Conservation (phyloP, 2,113 vertebrate species). For the Talpa occidentalis region DNA sequence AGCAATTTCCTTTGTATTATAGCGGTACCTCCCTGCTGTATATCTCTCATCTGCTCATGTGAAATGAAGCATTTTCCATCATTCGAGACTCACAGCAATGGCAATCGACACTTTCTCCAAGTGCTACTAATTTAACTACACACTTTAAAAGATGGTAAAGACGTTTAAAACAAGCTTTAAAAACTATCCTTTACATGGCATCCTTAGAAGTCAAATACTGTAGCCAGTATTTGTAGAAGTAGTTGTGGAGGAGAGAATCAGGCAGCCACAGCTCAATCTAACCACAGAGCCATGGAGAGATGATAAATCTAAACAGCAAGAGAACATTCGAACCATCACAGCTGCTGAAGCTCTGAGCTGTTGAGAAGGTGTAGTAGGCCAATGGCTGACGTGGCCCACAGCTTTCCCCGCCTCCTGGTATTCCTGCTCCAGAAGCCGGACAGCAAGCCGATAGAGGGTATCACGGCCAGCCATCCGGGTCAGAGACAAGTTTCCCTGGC, state of each 20-base stretch:
- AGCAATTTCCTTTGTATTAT: background rate
- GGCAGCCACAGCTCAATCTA: background rate
- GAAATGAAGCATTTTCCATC: background rate
- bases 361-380: background rate
- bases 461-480: background rate
- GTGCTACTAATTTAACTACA: slow-evolving; percentile 2
- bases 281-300: background rate
- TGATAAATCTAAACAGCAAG: background rate
- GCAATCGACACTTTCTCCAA: background rate
- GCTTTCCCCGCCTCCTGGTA: background rate
- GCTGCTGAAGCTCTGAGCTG: background rate
- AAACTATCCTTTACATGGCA: slow-evolving; percentile 1
- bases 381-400: background rate
- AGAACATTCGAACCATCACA: background rate
- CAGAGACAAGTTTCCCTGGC: background rate
- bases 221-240: slow-evolving; percentile 1
- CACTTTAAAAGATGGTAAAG: background rate
- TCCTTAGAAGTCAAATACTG: slow-evolving; percentile 31
- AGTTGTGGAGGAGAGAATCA: background rate
- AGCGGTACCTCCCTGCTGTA: background rate
- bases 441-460: background rate
- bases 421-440: background rate
- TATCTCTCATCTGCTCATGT: background rate
- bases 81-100: background rate
- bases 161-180: background rate